Conservation (phyloP, 2,797 vertebrate species). For the Rhabdophis nuchalis region DNA sequence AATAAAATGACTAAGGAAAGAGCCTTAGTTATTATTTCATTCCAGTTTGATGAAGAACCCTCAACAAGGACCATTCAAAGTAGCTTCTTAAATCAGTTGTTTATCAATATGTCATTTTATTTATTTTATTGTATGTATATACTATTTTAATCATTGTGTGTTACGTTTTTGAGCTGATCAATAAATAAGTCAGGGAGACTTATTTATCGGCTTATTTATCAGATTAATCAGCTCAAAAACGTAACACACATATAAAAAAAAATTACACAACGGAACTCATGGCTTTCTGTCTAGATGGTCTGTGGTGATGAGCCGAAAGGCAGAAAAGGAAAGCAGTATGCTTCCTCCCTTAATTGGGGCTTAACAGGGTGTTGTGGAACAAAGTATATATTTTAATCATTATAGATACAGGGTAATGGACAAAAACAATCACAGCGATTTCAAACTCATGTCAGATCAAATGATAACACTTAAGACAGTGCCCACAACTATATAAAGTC, state of each 20-base stretch:
- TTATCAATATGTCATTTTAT: neutral
- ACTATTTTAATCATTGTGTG: neutral
- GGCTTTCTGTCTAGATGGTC: too few species aligned
- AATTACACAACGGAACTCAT: too few species aligned
- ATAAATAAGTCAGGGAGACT: too few species aligned
- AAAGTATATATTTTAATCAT: neutral
- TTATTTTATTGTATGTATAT: neutral
- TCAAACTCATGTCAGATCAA: neutral
- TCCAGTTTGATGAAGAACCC: neutral
- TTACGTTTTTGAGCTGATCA: too few species aligned
- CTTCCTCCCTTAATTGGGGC: too few species aligned
- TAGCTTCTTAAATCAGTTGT: neutral
- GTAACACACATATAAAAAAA: too few species aligned
- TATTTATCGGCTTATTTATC: too few species aligned
- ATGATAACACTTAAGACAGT: neutral
- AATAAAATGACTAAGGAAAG: neutral
- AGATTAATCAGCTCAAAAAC: too few species aligned
- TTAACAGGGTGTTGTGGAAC: too few species aligned
- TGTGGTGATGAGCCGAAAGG: too few species aligned
- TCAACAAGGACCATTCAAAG: neutral
- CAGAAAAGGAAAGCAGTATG: too few species aligned
- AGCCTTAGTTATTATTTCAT: neutral
- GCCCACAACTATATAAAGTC: neutral
- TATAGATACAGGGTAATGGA: neutral
- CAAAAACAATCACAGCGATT: neutral